Conservation (phyloP, 1,140 invertebrate genomes). For the Drosophila trapezifrons region DNA sequence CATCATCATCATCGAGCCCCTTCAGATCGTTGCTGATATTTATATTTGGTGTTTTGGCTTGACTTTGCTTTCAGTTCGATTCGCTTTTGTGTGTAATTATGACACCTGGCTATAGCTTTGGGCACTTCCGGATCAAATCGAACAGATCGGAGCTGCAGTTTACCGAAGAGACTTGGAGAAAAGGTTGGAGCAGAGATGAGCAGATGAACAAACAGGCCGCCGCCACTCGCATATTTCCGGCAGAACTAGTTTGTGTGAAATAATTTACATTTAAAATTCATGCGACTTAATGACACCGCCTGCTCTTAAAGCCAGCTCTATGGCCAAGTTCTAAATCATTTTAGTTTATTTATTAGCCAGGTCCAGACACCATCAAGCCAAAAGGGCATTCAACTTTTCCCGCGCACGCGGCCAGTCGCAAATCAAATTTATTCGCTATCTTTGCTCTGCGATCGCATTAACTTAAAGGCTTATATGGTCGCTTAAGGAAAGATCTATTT, state of each 20-base stretch:
- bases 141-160: slow-evolving; percentile 25
- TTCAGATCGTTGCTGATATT: slow-evolving; percentile 26
- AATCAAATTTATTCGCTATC: slow-evolving; percentile 37
- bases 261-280: slow-evolving; percentile 70
- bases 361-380: slow-evolving; percentile 14
- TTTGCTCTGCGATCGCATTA: slow-evolving; percentile 26
- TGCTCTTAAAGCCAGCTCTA: slow-evolving; percentile 39
- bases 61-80: slow-evolving; percentile 35
- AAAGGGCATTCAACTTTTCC: slow-evolving; percentile 72
- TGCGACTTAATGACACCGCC: slow-evolving; percentile 37
- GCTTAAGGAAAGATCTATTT: slow-evolving; percentile 39
- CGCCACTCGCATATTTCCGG: slow-evolving; percentile 61
- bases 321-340: slow-evolving; percentile 67
- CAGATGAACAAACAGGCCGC: slow-evolving; percentile 45
- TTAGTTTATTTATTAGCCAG: slow-evolving; percentile 50
- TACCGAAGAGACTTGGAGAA: slow-evolving; percentile 22
- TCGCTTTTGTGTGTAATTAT: slow-evolving; percentile 72
- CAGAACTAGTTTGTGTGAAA: slow-evolving; percentile 38
- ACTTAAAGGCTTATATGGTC: slow-evolving; percentile 19
- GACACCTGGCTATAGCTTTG: slow-evolving; percentile 64
- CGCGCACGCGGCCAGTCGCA: slow-evolving; percentile 15
- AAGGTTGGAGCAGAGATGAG: slow-evolving; percentile 7
- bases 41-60: slow-evolving; percentile 33
- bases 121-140: slow-evolving; percentile 64
- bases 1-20: slow-evolving; percentile 17